Evolutionary conservation across 2,888 invertebrate genomes (phyloP).

Genomic region (Mythimna ferrago): DNA sequence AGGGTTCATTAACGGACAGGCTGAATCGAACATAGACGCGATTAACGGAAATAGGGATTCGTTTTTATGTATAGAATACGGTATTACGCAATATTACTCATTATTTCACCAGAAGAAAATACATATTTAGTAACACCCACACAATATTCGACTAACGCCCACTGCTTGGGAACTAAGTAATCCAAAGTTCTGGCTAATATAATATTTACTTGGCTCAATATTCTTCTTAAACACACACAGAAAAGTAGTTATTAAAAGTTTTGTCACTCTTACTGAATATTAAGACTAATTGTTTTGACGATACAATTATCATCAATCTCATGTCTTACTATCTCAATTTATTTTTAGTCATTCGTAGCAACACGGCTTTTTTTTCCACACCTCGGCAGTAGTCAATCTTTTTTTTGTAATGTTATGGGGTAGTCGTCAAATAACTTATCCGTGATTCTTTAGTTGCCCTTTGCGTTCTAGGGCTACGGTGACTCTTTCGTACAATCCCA

Average conservation of each 20-base stretch:
- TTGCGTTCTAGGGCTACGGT: no score
- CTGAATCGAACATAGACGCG: no score
- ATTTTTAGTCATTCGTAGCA: neutral
- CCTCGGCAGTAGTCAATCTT: no score
- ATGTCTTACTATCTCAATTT: neutral
- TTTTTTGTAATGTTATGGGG: no score
- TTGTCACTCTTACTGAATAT: slow-evolving; percentile 4
- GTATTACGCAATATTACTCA: neutral
- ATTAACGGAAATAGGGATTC: no score
- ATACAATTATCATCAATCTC: neutral
- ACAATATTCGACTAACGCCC: slow-evolving; percentile 16
- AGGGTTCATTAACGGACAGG: no score
- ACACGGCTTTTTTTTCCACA: no score
- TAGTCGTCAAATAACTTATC: no score
- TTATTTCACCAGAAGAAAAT: slow-evolving; percentile 14
- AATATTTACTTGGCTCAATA: slow-evolving; percentile 28
- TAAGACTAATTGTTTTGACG: neutral
- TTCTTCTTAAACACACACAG: slow-evolving; percentile 18
- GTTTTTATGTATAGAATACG: no score
- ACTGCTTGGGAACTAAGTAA: slow-evolving; percentile 14
- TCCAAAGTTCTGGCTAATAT: slow-evolving; percentile 20
- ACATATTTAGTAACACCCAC: slow-evolving; percentile 25
- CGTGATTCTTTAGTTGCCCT: no score
- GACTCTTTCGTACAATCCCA: no score
- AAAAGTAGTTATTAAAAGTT: neutral